phyloP scores from a whole-genome alignment of 2,888 invertebrate species.

The Phalera bucephala region DNA sequence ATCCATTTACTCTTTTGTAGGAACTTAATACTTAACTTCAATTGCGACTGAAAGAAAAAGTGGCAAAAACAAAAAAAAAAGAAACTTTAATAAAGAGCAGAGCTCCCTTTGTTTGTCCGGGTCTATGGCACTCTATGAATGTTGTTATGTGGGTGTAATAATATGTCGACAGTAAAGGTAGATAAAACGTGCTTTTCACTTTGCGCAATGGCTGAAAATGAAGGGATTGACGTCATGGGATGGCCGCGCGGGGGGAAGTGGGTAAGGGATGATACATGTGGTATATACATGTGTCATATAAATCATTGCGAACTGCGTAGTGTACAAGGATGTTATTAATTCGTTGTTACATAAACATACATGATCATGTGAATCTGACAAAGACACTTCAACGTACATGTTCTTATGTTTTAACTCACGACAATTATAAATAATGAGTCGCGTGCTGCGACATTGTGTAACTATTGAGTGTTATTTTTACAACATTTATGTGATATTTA shows the following conservation, averaged over 20 bases:
- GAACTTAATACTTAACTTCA: slow-evolving; percentile 28
- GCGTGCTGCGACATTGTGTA: too few relatives aligned
- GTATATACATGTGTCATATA: slow-evolving; percentile 39
- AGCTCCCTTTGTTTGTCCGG: slow-evolving; percentile 34
- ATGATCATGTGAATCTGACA: too few relatives aligned
- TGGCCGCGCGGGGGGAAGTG: slow-evolving; percentile 19
- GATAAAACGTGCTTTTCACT: slow-evolving; percentile 64
- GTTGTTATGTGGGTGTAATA: slow-evolving; percentile 51
- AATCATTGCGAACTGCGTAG: slow-evolving; percentile 41
- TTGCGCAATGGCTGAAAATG: slow-evolving; percentile 50
- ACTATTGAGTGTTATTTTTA: too few relatives aligned
- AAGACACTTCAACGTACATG: too few relatives aligned
- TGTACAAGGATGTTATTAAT: slow-evolving; percentile 4
- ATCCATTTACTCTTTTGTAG: slow-evolving; percentile 25
- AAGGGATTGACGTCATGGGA: slow-evolving; percentile 51
- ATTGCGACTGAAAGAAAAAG: slow-evolving; percentile 17
- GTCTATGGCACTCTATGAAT: too few relatives aligned
- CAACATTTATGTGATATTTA: too few relatives aligned
- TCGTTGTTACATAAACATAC: too few relatives aligned
- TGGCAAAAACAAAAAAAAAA: too few relatives aligned
- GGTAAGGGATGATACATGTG: slow-evolving; percentile 25
- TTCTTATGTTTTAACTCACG: too few relatives aligned
- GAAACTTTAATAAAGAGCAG: slow-evolving; percentile 24
- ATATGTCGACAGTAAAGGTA: slow-evolving; percentile 52
- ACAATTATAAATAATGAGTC: too few relatives aligned